These are phyloP conservation scores for Holacanthella duospinosa DNA, from an alignment of 2,888 invertebrate species.

Conservation along the genomic window DNA sequence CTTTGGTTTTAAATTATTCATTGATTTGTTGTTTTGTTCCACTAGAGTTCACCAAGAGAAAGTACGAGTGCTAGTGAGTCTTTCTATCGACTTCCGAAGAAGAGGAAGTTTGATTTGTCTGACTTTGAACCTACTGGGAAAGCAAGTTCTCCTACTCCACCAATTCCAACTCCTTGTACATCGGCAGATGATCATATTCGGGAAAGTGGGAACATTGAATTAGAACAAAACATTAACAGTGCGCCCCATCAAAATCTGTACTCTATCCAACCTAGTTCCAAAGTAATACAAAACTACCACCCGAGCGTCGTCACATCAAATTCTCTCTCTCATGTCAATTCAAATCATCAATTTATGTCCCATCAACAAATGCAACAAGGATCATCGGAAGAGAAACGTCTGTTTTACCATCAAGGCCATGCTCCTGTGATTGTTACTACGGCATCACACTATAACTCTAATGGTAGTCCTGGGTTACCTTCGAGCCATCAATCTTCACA, in stretches of 20 bases:
- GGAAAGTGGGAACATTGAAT: no score
- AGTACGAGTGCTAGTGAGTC: conserved; percentile 21
- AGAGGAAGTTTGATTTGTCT: conserved; percentile 73
- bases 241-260: no score
- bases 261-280: background rate
- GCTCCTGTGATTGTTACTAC: background rate
- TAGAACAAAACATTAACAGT: no score
- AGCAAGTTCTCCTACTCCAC: conserved; percentile 7
- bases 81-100: conserved; percentile 72
- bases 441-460: background rate
- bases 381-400: background rate
- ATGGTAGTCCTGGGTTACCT: background rate
- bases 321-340: background rate
- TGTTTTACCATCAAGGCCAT: background rate
- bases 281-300: background rate
- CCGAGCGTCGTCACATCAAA: background rate
- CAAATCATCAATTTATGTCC: background rate
- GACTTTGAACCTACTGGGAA: conserved; percentile 55
- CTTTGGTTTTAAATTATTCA: no score
- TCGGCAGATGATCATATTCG: no score
- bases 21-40: no score
- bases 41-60: background rate
- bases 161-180: background rate
- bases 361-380: background rate
- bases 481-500: background rate